Conservation (phyloP, 2,113 vertebrate species). For the Entomyzon cyanotis region DNA sequence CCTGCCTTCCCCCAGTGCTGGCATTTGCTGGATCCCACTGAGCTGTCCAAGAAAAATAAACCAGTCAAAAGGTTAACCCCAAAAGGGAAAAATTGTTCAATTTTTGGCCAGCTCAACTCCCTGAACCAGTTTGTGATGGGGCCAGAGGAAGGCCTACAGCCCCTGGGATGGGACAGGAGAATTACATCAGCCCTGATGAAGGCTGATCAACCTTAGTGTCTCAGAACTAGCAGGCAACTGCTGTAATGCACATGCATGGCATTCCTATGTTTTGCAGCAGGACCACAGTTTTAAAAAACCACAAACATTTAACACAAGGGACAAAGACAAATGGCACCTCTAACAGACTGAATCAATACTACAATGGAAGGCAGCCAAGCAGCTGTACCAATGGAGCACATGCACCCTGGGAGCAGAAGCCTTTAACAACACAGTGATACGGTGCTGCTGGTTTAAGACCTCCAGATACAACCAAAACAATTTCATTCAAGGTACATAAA, state of each 20-base stretch:
- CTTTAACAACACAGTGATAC: background rate
- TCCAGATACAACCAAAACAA: background rate
- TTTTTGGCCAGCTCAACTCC: background rate
- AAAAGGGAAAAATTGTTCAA: background rate
- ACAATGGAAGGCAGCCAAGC: background rate
- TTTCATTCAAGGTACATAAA: background rate
- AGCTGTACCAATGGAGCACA: background rate
- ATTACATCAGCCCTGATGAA: background rate
- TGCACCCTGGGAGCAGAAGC: background rate
- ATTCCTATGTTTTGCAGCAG: background rate
- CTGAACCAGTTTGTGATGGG: background rate
- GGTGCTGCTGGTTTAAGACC: background rate
- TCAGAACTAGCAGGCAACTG: background rate
- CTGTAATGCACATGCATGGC: background rate
- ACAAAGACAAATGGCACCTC: background rate
- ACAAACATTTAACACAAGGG: background rate
- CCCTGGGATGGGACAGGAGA: background rate
- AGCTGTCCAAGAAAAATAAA: background rate
- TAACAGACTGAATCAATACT: background rate
- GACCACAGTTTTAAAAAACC: background rate
- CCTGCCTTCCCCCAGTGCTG: background rate
- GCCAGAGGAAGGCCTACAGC: background rate
- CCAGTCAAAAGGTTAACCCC: background rate
- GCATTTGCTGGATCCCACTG: background rate
- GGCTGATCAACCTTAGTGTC: background rate